These are phyloP conservation scores for Lacerta viridis DNA, from an alignment of 2,797 vertebrate genomes.

Conservation along the genomic window DNA sequence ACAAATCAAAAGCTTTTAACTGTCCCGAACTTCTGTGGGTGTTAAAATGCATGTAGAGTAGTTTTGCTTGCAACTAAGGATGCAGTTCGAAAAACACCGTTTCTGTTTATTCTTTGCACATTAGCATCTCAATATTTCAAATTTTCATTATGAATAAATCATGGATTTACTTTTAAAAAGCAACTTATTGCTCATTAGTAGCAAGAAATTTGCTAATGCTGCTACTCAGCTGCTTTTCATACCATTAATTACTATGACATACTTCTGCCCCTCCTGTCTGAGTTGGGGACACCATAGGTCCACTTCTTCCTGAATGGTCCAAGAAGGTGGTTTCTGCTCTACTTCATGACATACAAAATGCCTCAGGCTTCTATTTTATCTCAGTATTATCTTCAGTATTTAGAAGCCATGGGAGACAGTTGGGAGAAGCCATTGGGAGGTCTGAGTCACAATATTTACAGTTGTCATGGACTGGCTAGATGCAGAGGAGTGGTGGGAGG, in stretches of 20 bases:
- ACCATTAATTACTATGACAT: not conserved
- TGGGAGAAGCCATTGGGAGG: no score
- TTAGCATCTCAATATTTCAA: not conserved
- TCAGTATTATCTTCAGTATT: not conserved
- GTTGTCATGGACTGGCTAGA: no score
- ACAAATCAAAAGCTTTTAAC: conserved; percentile 5
- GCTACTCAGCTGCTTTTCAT: not conserved
- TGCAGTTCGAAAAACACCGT: not conserved
- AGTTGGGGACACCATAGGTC: not conserved
- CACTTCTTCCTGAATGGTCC: not conserved
- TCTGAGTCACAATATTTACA: no score
- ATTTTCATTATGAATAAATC: not conserved
- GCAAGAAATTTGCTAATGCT: not conserved
- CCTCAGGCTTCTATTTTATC: not conserved
- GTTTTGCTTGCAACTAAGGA: not conserved
- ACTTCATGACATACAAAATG: not conserved
- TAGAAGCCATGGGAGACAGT: no score
- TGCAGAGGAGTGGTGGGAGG: no score
- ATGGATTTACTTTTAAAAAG: not conserved
- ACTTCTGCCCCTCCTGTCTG: not conserved
- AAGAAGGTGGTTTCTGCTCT: not conserved
- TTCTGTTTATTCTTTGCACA: not conserved
- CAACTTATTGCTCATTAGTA: not conserved
- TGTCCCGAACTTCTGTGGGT: not conserved
- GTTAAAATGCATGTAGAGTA: not conserved